phyloP scores from a whole-genome alignment of 1,140 invertebrate genomes.

The Eumaeus atala region DNA sequence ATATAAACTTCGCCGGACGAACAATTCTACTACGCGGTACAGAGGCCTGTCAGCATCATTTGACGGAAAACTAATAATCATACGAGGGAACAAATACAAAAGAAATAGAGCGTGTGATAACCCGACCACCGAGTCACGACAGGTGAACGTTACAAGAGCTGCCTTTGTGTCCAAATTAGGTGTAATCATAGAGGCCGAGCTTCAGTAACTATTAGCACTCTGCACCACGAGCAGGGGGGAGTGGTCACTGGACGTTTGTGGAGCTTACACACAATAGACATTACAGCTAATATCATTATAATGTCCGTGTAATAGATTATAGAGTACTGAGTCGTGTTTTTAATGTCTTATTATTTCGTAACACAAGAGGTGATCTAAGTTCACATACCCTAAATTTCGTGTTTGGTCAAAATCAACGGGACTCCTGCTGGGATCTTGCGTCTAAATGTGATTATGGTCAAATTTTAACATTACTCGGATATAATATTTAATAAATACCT shows the following conservation, averaged over 20 bases:
- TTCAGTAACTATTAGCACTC: not conserved
- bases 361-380: no score
- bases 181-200: not conserved
- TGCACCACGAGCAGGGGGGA: not conserved
- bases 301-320: not conserved
- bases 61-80: not conserved
- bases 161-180: not conserved
- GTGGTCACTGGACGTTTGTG: not conserved
- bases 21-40: no score
- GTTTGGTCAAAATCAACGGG: no score
- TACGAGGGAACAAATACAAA: not conserved
- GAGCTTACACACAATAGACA: not conserved
- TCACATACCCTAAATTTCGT: no score
- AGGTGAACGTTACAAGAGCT: not conserved
- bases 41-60: not conserved
- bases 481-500: no score
- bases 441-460: no score
- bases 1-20: no score
- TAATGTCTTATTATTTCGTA: no score
- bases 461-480: no score
- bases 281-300: not conserved
- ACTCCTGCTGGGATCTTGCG: no score
- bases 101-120: not conserved
- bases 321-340: not conserved
- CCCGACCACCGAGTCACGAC: not conserved